Percentiles rank a stretch among this genome's conserved stretches.
phyloP scores from a whole-genome alignment of 2,888 invertebrate genomes.

The Drosophila dives region DNA sequence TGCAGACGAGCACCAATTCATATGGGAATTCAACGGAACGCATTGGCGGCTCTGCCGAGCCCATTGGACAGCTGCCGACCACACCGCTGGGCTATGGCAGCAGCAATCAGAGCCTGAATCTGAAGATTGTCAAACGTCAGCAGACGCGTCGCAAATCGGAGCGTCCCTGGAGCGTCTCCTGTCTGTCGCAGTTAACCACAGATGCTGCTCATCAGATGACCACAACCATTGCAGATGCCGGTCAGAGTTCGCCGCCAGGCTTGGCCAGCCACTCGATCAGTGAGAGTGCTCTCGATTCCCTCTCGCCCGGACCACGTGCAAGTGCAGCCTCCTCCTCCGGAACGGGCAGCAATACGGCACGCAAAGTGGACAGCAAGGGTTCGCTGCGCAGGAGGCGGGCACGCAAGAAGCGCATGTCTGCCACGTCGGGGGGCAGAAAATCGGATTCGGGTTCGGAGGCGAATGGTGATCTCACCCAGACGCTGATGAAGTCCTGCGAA shows the following conservation, averaged over 20 bases:
- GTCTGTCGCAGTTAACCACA: constrained; percentile 90
- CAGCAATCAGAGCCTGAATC: constrained; percentile 82
- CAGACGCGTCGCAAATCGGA: constrained; percentile 84
- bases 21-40: constrained; percentile 86
- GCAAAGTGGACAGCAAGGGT: constrained; percentile 84
- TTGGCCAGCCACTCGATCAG: constrained; percentile 92
- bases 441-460: constrained; percentile 88
- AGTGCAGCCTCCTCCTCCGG: constrained; percentile 74
- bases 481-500: constrained; percentile 86
- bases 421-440: constrained; percentile 74
- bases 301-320: constrained; percentile 86
- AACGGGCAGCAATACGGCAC: constrained; percentile 67
- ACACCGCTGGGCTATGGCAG: constrained; percentile 65
- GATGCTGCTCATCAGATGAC: constrained; percentile 83
- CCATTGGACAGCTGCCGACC: constrained; percentile 79
- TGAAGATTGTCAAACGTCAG: constrained; percentile 87
- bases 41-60: constrained; percentile 87
- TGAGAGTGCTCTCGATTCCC: constrained; percentile 93
- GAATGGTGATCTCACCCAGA: constrained; percentile 68
- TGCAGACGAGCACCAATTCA: constrained; percentile 85
- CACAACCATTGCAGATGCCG: constrained; percentile 76
- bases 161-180: constrained; percentile 95
- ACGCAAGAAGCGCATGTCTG: constrained; percentile 82
- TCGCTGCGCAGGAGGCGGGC: constrained; percentile 84
- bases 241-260: constrained; percentile 85